Evolutionary conservation across 2,797 vertebrate species (phyloP).

Genomic region (Chromis chromis): DNA sequence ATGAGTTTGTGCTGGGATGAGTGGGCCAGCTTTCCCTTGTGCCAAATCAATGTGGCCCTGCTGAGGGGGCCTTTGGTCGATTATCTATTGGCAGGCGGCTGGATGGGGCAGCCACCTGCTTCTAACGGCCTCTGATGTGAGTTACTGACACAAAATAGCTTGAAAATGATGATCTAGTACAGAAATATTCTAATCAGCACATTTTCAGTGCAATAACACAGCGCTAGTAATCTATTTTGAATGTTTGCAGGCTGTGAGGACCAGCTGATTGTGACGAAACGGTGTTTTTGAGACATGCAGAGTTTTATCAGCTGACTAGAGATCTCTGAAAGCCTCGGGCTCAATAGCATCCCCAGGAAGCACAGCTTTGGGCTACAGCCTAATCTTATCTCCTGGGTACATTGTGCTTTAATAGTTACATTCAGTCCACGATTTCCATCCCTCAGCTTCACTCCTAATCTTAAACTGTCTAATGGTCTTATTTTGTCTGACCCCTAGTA

Average conservation of each 20-base stretch:
- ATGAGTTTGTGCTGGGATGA: conserved; percentile 54
- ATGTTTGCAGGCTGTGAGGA: conserved; percentile 38
- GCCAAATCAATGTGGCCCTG: conserved; percentile 80
- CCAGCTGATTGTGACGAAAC: conserved; percentile 48
- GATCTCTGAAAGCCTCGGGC: conserved; percentile 55
- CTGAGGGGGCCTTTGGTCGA: conserved; percentile 75
- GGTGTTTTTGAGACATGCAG: conserved; percentile 35
- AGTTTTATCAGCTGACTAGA: conserved; percentile 52
- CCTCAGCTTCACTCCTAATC: conserved; percentile 60
- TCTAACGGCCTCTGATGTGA: conserved; percentile 68
- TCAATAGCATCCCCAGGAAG: conserved; percentile 61
- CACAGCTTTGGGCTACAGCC: conserved; percentile 55
- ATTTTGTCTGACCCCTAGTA: conserved; percentile 59
- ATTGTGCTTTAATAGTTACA: conserved; percentile 67
- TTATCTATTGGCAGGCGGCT: conserved; percentile 80
- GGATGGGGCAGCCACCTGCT: conserved; percentile 80
- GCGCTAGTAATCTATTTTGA: conserved; percentile 33
- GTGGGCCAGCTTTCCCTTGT: conserved; percentile 54
- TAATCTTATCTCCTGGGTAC: conserved; percentile 76
- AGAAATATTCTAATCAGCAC: conserved; percentile 54
- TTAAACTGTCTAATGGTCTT: conserved; percentile 58
- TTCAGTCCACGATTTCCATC: conserved; percentile 59
- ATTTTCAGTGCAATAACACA: conserved; percentile 33
- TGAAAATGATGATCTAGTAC: conserved; percentile 62
- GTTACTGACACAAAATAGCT: conserved; percentile 64